Evolutionary conservation across 2,113 vertebrate genomes (phyloP).

Genomic region (Psittacula cyanocephala): DNA sequence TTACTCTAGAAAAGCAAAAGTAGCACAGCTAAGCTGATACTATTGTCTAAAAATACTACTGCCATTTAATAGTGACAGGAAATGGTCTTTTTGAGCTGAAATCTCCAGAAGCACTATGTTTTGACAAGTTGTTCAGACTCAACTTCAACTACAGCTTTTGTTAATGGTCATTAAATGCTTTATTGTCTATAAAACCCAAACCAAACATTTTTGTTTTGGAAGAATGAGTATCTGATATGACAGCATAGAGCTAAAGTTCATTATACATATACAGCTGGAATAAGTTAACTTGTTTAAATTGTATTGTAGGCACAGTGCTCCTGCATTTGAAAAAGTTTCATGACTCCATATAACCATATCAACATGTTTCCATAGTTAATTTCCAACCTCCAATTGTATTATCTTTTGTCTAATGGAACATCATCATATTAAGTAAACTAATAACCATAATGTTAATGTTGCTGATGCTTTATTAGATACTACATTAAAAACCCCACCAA

Average conservation of each 20-base stretch:
- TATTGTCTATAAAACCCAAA: not conserved
- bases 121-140: not conserved
- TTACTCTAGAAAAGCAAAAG: not conserved
- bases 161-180: not conserved
- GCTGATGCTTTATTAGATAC: constrained; percentile 59
- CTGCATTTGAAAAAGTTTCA: constrained; percentile 59
- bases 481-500: not conserved
- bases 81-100: not conserved
- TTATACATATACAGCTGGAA: constrained; percentile 16
- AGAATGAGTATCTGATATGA: constrained; percentile 35
- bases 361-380: constrained; percentile 65
- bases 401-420: constrained; percentile 57
- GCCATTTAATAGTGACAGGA: not conserved
- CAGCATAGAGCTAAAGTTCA: constrained; percentile 41
- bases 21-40: not conserved
- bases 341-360: constrained; percentile 64
- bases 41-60: not conserved
- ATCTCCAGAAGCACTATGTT: not conserved
- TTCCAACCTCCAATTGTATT: constrained; percentile 62
- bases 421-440: constrained; percentile 64
- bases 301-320: constrained; percentile 12
- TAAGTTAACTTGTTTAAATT: constrained; percentile 61
- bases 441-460: constrained; percentile 60
- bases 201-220: not conserved
- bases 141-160: not conserved